These are phyloP conservation scores for Laothoe populi DNA, from an alignment of 2,888 invertebrate species.

Conservation along the genomic window DNA sequence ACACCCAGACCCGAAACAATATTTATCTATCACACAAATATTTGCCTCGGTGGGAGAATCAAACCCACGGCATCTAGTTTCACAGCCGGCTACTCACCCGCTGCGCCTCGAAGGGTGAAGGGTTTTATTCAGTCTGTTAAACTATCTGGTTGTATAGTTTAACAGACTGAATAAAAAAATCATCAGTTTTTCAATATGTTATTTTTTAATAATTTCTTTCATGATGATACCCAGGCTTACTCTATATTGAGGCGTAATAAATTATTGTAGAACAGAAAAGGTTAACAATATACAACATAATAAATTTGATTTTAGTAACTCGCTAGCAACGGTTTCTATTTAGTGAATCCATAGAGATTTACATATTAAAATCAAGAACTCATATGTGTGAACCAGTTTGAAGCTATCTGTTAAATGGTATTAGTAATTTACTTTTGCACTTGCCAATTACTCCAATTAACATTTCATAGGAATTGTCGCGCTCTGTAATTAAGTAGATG, in stretches of 20 bases:
- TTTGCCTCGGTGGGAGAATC: no score
- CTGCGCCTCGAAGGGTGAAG: no score
- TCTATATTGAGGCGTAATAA: not conserved
- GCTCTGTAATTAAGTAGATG: conserved; percentile 21
- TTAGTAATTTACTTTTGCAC: conserved; percentile 41
- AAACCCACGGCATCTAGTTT: no score
- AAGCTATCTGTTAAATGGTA: conserved; percentile 28
- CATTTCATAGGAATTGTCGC: conserved; percentile 42
- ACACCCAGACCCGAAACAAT: no score
- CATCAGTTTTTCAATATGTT: not conserved
- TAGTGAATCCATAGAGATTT: not conserved
- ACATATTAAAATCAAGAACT: not conserved
- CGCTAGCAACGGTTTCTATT: not conserved
- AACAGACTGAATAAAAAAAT: not conserved
- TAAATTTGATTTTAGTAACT: not conserved
- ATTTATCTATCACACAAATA: no score
- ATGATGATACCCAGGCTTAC: not conserved
- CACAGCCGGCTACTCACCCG: no score
- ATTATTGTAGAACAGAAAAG: not conserved
- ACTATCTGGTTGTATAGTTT: no score
- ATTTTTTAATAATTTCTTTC: not conserved
- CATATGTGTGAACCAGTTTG: conserved; percentile 7
- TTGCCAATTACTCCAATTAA: conserved; percentile 49
- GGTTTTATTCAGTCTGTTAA: no score
- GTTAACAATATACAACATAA: not conserved